Base-by-base conservation (phyloP, 2,113 vertebrate genomes). In the Pachyramphus minor region DNA sequence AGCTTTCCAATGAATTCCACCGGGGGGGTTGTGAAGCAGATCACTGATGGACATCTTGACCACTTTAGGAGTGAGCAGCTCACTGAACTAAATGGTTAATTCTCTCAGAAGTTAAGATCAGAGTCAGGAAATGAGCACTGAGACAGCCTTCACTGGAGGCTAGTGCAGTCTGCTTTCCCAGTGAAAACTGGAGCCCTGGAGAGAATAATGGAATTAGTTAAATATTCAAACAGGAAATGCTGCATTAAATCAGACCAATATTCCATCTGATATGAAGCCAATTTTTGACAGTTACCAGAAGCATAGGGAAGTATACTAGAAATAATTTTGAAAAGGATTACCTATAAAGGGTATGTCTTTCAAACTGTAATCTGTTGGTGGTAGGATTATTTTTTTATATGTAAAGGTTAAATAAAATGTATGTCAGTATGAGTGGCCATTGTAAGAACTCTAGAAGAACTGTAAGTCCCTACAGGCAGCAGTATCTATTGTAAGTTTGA, bases 151-250 rank as follows among this genome's bases (percentile, higher is more conserved):
- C 78, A 77, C 47, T 83, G 39, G 50, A 80, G 74, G 24, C 53
- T 79, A 18, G 45, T 90, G 45, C 45, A 58, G 6, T 60, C 17
- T 84, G 64, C 66, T 72, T 95, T 89, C 74, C 58, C 67, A 77
- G 45, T 74, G 64, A 96, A 88, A 94, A 74, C 47, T 81, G 68
- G n/a, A 84, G 50, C 80, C 88, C 73, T 75, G 47, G 83, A 93
- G 83, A 95, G 93, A 95, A 92, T 64, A 86, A 67, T 90, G 64
- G 64, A 81, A 90, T 88, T 88, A 90, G 47, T 93, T 93, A 94
- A 90, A 94, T 81, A 93, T 50, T 81, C 85, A 90, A 76, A 77
- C 75, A 96, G 93, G 91, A 96, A 96, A 96, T 88, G 64, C 63
- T 81, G 5, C 64, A 71, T 94, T 94, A 92, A 63, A 72, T 93